These are phyloP conservation scores for Stichodactyla mertensii DNA, from an alignment of 64 coral and sea anemone genomes.

Conservation along the genomic window DNA sequence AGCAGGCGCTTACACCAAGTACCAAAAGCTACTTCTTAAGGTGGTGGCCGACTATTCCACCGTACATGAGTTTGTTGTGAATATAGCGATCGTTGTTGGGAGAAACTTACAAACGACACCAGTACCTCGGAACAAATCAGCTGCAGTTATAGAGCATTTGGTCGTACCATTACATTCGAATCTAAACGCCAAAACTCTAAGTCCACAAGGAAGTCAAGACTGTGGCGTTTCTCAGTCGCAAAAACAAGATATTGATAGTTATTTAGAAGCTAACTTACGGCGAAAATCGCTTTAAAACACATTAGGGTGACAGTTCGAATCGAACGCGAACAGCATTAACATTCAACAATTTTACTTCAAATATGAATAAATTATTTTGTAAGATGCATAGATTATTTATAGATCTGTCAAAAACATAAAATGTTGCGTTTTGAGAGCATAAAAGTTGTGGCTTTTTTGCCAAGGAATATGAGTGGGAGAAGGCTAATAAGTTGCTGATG, in stretches of 20 bases:
- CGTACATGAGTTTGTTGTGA: constrained; percentile 77
- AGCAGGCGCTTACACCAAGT: constrained; percentile 69
- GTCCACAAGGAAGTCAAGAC: constrained; percentile 53
- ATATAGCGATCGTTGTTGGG: constrained; percentile 81
- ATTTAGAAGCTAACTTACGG: neutral
- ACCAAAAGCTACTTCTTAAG: constrained; percentile 68
- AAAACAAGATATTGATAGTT: constrained; percentile 8
- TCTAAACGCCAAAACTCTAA: constrained; percentile 38
- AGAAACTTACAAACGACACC: constrained; percentile 70
- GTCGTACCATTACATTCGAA: constrained; percentile 49
- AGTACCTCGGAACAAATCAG: constrained; percentile 75
- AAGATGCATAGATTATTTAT: constrained; percentile 15
- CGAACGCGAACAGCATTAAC: neutral
- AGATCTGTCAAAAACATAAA: constrained; percentile 3
- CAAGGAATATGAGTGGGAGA: neutral
- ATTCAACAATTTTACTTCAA: constrained; percentile 8
- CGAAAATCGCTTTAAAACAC: constrained; percentile 9
- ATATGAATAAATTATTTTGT: constrained; percentile 26
- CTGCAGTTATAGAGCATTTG: constrained; percentile 78
- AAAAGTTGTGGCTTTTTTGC: neutral
- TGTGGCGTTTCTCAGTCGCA: neutral
- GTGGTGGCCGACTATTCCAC: constrained; percentile 66
- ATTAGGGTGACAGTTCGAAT: neutral
- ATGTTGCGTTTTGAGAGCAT: neutral
- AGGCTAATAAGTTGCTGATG: neutral